These are phyloP conservation scores for Xylophagus ater DNA, from an alignment of 2,888 invertebrate species.

Conservation along the genomic window DNA sequence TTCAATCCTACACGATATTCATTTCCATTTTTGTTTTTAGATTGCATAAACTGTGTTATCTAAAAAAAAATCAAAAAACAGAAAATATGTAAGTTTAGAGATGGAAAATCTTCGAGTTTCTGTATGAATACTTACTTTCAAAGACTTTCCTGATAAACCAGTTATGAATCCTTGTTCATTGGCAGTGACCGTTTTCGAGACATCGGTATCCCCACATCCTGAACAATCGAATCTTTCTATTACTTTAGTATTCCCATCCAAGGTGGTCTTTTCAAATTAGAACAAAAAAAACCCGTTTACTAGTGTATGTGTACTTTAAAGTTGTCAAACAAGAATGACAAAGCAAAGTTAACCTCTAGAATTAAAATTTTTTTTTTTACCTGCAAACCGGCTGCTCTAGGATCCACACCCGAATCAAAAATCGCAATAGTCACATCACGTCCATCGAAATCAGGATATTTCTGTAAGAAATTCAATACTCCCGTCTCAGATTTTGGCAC, in stretches of 20 bases:
- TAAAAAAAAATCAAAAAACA: slow-evolving; percentile 13
- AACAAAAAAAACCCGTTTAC: slow-evolving; percentile 17
- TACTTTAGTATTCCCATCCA: slow-evolving; percentile 82
- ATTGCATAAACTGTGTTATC: slow-evolving; percentile 30
- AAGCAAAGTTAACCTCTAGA: slow-evolving; percentile 8
- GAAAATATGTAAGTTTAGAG: not conserved
- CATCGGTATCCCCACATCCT: slow-evolving; percentile 95
- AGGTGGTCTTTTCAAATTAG: slow-evolving; percentile 53
- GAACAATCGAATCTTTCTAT: slow-evolving; percentile 92
- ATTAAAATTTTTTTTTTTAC: slow-evolving; percentile 41
- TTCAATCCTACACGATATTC: slow-evolving; percentile 82
- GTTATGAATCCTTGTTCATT: slow-evolving; percentile 62
- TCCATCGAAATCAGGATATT: slow-evolving; percentile 86
- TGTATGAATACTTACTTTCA: slow-evolving; percentile 62
- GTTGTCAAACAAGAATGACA: slow-evolving; percentile 20
- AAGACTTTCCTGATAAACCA: slow-evolving; percentile 76
- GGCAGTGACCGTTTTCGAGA: slow-evolving; percentile 59
- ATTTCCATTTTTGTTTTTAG: slow-evolving; percentile 65
- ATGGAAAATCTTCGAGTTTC: no score
- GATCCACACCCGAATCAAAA: slow-evolving; percentile 96
- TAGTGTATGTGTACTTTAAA: slow-evolving; percentile 20
- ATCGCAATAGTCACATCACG: slow-evolving; percentile 85
- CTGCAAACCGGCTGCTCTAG: slow-evolving; percentile 87
- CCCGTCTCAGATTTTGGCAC: slow-evolving; percentile 93
- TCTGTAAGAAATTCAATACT: slow-evolving; percentile 72